Conservation (phyloP, 2,797 vertebrate species). For the Okamejei kenojei region DNA sequence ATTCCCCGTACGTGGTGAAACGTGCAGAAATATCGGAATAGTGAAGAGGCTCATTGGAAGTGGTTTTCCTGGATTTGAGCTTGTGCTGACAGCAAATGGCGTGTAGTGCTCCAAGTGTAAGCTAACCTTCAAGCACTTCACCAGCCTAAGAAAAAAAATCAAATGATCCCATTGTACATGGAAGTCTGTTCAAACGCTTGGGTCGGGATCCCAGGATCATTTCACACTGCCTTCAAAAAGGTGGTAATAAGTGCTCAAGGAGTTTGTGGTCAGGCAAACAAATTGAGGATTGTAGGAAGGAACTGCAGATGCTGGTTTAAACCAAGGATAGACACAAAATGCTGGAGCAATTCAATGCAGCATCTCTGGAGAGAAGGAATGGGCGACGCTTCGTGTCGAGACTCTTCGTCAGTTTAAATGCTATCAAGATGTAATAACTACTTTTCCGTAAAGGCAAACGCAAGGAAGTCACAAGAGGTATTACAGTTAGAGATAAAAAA, state of each 20-base stretch:
- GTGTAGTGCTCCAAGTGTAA: not conserved
- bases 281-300: too few relatives aligned
- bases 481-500: not conserved
- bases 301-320: too few relatives aligned
- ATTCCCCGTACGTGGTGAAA: not conserved
- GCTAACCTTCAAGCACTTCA: not conserved
- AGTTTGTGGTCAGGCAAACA: not conserved
- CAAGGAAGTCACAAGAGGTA: not conserved
- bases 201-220: not conserved
- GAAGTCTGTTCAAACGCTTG: not conserved
- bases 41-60: not conserved
- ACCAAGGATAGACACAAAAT: too few relatives aligned
- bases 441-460: not conserved
- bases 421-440: not conserved
- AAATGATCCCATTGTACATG: not conserved
- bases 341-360: too few relatives aligned
- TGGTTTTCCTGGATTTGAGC: not conserved
- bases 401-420: not conserved
- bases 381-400: too few relatives aligned
- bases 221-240: not conserved
- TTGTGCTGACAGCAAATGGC: not conserved
- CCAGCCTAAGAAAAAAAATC: not conserved
- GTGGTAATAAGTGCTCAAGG: too few relatives aligned
- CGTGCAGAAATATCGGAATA: not conserved
- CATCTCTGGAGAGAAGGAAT: too few relatives aligned